Conservation (phyloP, 2,113 vertebrate genomes). For the Bambusicola thoracicus region DNA sequence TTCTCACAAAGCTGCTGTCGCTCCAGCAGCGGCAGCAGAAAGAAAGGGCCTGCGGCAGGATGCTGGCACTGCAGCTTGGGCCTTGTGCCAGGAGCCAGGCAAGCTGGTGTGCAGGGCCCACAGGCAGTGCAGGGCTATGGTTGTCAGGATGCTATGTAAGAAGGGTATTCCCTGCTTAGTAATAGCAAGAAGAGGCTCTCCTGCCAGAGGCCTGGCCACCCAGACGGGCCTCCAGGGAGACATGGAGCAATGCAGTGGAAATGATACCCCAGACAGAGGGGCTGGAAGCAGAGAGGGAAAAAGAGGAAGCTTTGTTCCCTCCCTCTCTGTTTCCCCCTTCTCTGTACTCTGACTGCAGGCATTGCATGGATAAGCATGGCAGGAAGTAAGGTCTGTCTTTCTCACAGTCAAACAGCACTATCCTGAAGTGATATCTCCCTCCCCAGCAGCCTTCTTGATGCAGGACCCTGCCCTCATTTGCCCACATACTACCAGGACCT, state of each 20-base stretch:
- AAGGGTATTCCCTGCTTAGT: background rate
- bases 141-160: background rate
- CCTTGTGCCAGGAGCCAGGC: background rate
- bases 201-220: background rate
- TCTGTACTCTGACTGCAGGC: background rate
- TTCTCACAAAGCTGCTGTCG: background rate
- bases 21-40: background rate
- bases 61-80: background rate
- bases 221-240: background rate
- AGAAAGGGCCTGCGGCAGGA: background rate
- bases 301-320: background rate
- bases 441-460: background rate
- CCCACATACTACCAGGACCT: background rate
- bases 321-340: background rate
- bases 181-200: background rate
- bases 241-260: background rate
- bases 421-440: background rate
- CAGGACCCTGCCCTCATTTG: background rate
- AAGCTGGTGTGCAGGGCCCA: too few species aligned
- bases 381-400: background rate
- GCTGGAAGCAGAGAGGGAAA: background rate
- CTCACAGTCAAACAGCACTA: background rate
- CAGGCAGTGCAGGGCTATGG: background rate
- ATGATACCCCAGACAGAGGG: background rate
- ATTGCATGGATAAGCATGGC: fast-evolving